Evolutionary conservation across 1,140 invertebrate species (phyloP).

Genomic region (Drosophila ogumai): DNA sequence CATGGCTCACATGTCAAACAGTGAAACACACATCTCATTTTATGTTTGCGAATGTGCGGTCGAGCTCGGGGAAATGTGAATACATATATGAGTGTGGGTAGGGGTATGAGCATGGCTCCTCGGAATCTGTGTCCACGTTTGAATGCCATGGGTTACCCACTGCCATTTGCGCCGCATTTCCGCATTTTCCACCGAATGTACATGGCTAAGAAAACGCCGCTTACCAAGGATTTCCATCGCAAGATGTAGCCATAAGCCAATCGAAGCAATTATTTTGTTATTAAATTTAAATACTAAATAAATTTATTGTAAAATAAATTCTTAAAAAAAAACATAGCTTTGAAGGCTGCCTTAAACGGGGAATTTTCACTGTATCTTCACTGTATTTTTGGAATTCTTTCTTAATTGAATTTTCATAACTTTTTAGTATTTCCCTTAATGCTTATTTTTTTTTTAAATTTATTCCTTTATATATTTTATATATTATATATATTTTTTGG

Average conservation of each 20-base stretch:
- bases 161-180: not conserved
- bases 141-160: not conserved
- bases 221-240: not conserved
- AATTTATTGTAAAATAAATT: not conserved
- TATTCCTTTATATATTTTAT: not conserved
- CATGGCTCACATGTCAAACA: conserved; percentile 33
- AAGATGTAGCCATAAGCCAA: not conserved
- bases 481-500: not conserved
- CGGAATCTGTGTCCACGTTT: conserved; percentile 1
- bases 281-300: not conserved
- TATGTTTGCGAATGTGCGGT: conserved; percentile 12
- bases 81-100: not conserved
- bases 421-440: not conserved
- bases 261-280: not conserved
- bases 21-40: conserved; percentile 36
- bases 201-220: not conserved
- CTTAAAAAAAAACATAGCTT: not conserved
- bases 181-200: not conserved
- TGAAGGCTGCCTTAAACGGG: not conserved
- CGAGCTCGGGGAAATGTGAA: conserved; percentile 3
- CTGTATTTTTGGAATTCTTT: too few relatives aligned
- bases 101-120: not conserved
- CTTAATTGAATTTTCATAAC: not conserved
- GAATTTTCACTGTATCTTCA: too few relatives aligned
- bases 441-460: too few relatives aligned